Base-by-base conservation (phyloP, 2,888 invertebrate species). In the Cheilosia pagana region DNA sequence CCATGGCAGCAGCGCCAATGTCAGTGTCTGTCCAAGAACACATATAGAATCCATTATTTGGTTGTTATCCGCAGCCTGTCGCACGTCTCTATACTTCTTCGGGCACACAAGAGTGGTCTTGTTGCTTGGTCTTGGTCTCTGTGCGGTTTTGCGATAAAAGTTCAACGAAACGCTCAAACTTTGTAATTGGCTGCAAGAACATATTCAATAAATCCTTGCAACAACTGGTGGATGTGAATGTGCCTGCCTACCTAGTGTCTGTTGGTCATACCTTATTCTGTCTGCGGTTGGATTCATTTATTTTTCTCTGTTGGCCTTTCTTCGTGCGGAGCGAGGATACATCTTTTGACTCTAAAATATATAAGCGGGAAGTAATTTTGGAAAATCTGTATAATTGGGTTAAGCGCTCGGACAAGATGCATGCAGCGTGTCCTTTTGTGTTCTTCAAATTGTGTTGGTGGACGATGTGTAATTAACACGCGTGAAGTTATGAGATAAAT, bases 41-140 rank as follows among this genome's bases (percentile, higher is more conserved):
- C 81, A 85, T 76, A 71, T 62, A 76, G 85, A 85, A 85, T 85
- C 81, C 81, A 85, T 85, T 85, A 85, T 85, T 85, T 81, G 65
- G 83, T 70, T 85, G 74, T 85, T 79, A 70, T 48, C 81, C 59
- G 21, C 23, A 39, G 76, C 68, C 35, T 50, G 72, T 63, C 55
- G 77, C 28, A 35, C 35, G 35, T 35, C 8, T 16, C 25, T 63
- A n/a, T 55, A 14, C 25, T 31, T 6, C 45, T 19, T 45, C 45
- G 8, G 16, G 8, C 52, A 31, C 43, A 50, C 3, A 45, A 35
- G 35, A 41, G 31, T 53, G 25, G 21, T 23, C 12, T 6, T 16
- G 50, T 23, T 21, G 16, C 12, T 6, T 16, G 23, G 50, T 21
- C 21, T 21, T 48, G 57, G 35, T 7, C 62, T 50, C 55, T 71